Percentiles rank a stretch among this genome's conserved stretches.
phyloP scores from a whole-genome alignment of 2,113 vertebrate species.

The Tragelaphus imberbis region DNA sequence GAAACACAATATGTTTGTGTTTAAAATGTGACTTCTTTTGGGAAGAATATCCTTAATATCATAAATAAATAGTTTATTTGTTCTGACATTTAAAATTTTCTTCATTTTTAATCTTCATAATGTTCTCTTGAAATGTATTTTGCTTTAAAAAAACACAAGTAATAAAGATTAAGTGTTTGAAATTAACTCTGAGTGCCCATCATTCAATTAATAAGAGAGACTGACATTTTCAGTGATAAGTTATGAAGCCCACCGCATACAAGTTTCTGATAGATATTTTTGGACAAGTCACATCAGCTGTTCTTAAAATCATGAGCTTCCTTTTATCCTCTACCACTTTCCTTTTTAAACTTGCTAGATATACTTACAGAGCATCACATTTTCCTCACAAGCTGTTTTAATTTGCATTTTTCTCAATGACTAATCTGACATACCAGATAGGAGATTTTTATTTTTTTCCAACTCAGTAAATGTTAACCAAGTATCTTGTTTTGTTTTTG shows the following conservation, averaged over 20 bases:
- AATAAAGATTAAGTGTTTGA: conserved; percentile 1
- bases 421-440: conserved; percentile 9
- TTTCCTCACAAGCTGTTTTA: conserved; percentile 8
- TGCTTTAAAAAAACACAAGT: background rate
- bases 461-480: conserved; percentile 6
- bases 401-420: conserved; percentile 50
- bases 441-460: conserved; percentile 21
- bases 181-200: background rate
- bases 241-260: background rate
- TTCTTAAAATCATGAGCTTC: conserved; percentile 19
- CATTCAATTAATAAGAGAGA: conserved; percentile 2
- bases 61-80: background rate
- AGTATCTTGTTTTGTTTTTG: conserved; percentile 1
- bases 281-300: background rate
- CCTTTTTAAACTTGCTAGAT: conserved; percentile 13
- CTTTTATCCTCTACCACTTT: conserved; percentile 35
- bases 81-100: background rate
- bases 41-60: background rate
- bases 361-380: conserved; percentile 23
- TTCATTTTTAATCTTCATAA: conserved; percentile 12
- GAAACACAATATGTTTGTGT: background rate
- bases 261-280: conserved; percentile 26
- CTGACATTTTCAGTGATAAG: conserved; percentile 9
- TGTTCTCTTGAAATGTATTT: conserved; percentile 13
- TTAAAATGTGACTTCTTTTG: background rate